phyloP scores from a whole-genome alignment of 2,797 vertebrate genomes.

The Crax fasciolata region DNA sequence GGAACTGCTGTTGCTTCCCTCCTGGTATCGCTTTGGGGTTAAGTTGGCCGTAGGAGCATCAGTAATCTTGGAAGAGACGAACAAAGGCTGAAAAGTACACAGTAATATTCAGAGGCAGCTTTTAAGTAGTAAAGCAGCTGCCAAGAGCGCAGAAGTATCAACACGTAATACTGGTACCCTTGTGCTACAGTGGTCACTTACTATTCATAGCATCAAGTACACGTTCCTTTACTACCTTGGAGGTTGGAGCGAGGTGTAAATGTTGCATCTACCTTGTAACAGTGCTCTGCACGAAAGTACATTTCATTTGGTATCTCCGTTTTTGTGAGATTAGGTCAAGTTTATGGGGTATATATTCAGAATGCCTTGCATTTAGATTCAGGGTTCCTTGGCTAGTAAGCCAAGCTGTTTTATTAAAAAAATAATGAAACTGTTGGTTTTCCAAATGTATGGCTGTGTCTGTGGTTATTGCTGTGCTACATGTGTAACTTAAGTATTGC shows the following conservation, averaged over 20 bases:
- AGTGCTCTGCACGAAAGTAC: background rate
- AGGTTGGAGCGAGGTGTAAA: background rate
- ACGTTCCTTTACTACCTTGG: background rate
- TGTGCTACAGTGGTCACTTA: background rate
- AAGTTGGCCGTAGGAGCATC: background rate
- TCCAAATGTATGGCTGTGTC: slow-evolving; percentile 33
- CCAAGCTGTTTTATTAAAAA: background rate
- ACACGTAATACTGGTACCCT: background rate
- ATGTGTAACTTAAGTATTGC: slow-evolving; percentile 49
- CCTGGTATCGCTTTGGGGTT: background rate
- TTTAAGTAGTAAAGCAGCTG: background rate
- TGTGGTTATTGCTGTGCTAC: slow-evolving; percentile 21
- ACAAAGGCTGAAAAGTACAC: background rate
- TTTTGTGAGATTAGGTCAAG: background rate
- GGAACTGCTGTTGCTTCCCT: background rate
- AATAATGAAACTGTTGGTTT: background rate
- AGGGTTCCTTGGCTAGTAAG: background rate
- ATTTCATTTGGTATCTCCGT: background rate
- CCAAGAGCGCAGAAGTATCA: background rate
- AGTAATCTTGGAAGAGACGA: background rate
- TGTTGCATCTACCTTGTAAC: background rate
- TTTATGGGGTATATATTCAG: background rate
- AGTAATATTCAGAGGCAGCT: background rate
- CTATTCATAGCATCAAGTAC: background rate
- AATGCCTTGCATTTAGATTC: slow-evolving; percentile 62